Evolutionary conservation across 2,797 vertebrate species (phyloP).

Genomic region (Ctenochaetus hawaiiensis): DNA sequence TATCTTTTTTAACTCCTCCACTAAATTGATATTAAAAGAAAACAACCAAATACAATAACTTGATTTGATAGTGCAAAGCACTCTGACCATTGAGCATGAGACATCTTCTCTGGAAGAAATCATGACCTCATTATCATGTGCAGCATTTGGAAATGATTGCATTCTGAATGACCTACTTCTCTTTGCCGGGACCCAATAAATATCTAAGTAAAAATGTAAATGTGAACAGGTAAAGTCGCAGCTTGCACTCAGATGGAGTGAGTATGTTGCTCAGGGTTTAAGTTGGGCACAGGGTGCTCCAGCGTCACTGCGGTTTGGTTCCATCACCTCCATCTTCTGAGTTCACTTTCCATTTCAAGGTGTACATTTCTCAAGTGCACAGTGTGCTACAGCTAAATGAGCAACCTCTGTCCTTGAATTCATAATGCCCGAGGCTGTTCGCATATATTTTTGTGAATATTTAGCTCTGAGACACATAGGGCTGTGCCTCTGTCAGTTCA

Average conservation of each 20-base stretch:
- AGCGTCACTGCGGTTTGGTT: constrained; percentile 2
- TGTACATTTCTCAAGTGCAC: constrained; percentile 29
- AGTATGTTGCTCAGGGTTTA: constrained; percentile 1
- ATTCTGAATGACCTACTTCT: constrained; percentile 31
- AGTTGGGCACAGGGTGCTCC: neutral
- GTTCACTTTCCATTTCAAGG: constrained; percentile 33
- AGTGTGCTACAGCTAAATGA: constrained; percentile 8
- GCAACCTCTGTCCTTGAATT: constrained; percentile 41
- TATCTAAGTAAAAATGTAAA: constrained; percentile 47
- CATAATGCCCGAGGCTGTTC: constrained; percentile 13
- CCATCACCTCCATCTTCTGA: constrained; percentile 12
- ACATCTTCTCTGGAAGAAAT: constrained; percentile 10
- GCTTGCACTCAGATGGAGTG: constrained; percentile 6
- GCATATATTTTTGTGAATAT: constrained; percentile 22
- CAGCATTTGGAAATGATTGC: constrained; percentile 44
- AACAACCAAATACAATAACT: constrained; percentile 14
- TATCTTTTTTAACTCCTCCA: neutral
- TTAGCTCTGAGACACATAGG: neutral
- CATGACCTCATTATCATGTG: constrained; percentile 42
- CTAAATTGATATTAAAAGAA: constrained; percentile 3
- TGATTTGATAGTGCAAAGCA: constrained; percentile 28
- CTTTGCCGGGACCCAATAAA: constrained; percentile 34
- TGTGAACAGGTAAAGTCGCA: constrained; percentile 24
- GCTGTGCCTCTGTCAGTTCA: neutral
- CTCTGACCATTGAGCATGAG: constrained; percentile 11